Evolutionary conservation across 2,888 invertebrate species (phyloP).

Genomic region (Rambutsinella grinnellia): DNA sequence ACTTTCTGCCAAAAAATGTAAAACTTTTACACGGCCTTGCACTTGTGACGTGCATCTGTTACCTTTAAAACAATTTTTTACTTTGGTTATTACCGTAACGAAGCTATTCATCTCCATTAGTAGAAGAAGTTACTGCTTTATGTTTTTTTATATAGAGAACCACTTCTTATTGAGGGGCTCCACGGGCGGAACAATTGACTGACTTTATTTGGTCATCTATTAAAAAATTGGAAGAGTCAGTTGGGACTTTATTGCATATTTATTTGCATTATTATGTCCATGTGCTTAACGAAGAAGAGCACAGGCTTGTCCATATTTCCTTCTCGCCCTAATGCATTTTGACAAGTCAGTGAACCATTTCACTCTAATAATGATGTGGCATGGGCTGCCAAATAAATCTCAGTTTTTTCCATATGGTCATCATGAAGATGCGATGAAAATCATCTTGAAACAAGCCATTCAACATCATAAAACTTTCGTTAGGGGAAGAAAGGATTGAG

Average conservation of each 20-base stretch:
- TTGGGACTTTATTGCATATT: background rate
- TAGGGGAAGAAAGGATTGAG: background rate
- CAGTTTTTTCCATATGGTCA: background rate
- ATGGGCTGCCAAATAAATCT: background rate
- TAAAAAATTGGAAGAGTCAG: background rate
- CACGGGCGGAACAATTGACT: slow-evolving; percentile 1
- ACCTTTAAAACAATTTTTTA: no score
- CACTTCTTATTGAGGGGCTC: no score
- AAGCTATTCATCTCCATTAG: no score
- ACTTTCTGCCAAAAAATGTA: no score
- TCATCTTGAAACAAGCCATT: background rate
- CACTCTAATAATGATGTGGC: background rate
- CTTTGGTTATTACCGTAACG: no score
- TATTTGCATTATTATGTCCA: background rate
- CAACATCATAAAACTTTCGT: background rate
- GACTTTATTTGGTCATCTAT: slow-evolving; percentile 8
- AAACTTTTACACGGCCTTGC: slow-evolving; percentile 14
- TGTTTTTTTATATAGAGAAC: no score
- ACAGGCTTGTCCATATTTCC: background rate
- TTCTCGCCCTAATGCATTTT: slow-evolving; percentile 7
- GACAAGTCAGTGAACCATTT: slow-evolving; percentile 24
- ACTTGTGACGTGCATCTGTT: slow-evolving; percentile 8
- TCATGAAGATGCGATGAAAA: background rate
- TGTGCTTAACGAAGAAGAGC: background rate
- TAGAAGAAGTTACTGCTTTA: no score